phyloP scores from a whole-genome alignment of 2,888 invertebrate genomes.

The Salpingus planirostris region DNA sequence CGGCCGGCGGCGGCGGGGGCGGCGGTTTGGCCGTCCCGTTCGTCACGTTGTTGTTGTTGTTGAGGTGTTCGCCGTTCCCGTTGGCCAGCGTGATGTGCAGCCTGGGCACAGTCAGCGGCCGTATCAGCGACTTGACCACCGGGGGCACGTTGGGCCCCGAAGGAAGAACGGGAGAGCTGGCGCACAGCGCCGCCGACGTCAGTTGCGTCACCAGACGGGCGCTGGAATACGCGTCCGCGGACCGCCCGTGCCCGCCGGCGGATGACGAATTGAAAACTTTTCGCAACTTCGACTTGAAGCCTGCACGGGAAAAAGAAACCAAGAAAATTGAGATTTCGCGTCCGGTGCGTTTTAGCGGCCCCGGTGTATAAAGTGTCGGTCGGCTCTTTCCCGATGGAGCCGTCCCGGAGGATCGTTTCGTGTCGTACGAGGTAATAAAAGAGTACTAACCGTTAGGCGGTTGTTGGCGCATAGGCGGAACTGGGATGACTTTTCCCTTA shows the following conservation, averaged over 20 bases:
- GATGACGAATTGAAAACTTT: conserved; percentile 51
- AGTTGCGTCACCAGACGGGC: conserved; percentile 48
- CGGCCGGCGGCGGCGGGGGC: conserved; percentile 2
- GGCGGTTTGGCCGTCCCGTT: background rate
- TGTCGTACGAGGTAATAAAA: too few species aligned
- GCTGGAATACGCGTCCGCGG: conserved; percentile 37
- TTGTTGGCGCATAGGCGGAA: conserved; percentile 30
- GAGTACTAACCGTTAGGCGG: conserved; percentile 33
- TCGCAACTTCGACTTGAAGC: conserved; percentile 48
- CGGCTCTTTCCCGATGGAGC: too few species aligned
- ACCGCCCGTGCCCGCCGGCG: conserved; percentile 30
- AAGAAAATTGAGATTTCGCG: conserved; percentile 11
- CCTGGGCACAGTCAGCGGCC: conserved; percentile 50
- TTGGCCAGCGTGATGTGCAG: conserved; percentile 43
- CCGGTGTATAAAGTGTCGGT: too few species aligned
- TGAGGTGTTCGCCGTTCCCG: conserved; percentile 31
- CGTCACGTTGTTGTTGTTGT: conserved; percentile 16
- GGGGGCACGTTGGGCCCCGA: conserved; percentile 43
- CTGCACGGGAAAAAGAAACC: too few species aligned
- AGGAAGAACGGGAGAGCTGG: conserved; percentile 51
- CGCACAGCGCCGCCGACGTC: conserved; percentile 52
- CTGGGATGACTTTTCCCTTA: conserved; percentile 43
- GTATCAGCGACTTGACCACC: conserved; percentile 48
- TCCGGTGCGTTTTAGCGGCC: too few species aligned
- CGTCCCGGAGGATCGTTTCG: too few species aligned